Evolutionary conservation across 2,888 invertebrate genomes (phyloP), one percentile per base, ranked within the genome.

Genomic region (Hydroisotoma schaefferi): DNA sequence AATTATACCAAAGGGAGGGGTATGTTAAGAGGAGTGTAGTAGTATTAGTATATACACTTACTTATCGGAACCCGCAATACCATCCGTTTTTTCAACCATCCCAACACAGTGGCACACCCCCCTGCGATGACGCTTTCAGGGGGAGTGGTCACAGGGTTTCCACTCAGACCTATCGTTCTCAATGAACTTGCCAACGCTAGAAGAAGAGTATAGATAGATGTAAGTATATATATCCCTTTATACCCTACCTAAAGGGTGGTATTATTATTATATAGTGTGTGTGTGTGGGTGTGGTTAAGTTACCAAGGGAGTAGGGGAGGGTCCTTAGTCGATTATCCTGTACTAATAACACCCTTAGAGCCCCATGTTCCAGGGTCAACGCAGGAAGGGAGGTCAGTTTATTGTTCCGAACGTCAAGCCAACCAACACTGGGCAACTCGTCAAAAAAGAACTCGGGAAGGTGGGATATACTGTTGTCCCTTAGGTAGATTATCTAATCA

Each of bases 401-500:
- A 55, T 67, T 69, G 28, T 62, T 59, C 18, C 67, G 46, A 6
- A 69, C 23, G 28, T 69, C 69, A 55, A 62, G 59, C 65, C 65
- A 69, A 2, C 44, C 47, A 23, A 69, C 38, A 23, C 28, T n/a
- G 12, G 67, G 65, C 10, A 69, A 57, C 5, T 63, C 65, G 23
- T 67, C 67, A 54, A 69, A 69, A 28, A 67, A 69, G 40, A 59
- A 48, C 2, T 48, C 51, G 1, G 69, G 67, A n/a, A 69, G 54
- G 10, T 55, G 15, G 22, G 48, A 47, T 12, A 67, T 47, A 27
- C 55, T 46, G 44, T 67, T 67, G 49, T 61, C 60, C 33, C 59
- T 60, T 10, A 52, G 51, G n/a, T 52, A 52, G 18, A 52, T 52
- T 15, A 33, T 52, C 51, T 52, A 20, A 8, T 23, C 43, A 44